These are phyloP conservation scores for Danaus melanippus DNA, from an alignment of 1,140 invertebrate genomes.

Conservation along the genomic window DNA sequence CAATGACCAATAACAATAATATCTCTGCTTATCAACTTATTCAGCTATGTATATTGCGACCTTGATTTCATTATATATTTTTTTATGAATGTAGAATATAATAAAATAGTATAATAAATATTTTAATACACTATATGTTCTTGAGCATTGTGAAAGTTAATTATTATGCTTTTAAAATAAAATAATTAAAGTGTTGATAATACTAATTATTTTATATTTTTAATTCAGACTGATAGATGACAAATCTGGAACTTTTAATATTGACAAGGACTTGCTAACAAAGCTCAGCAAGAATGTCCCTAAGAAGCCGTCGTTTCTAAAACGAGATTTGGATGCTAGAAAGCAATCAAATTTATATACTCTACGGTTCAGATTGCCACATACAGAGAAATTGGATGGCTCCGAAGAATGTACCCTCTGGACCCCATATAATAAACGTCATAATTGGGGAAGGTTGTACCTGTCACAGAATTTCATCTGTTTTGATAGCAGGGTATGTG, in stretches of 20 bases:
- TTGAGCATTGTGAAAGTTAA: too few relatives aligned
- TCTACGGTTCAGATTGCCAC: constrained; percentile 88
- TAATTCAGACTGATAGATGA: constrained; percentile 84
- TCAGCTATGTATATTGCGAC: too few relatives aligned
- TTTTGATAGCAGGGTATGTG: constrained; percentile 91
- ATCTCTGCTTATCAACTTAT: too few relatives aligned
- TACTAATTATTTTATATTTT: constrained; percentile 3
- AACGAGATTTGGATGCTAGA: constrained; percentile 95
- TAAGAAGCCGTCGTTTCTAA: constrained; percentile 90
- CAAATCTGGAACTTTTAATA: constrained; percentile 83
- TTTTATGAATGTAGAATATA: too few relatives aligned
- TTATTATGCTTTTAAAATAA: too few relatives aligned
- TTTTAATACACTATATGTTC: too few relatives aligned
- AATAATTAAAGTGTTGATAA: too few relatives aligned
- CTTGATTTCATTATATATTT: too few relatives aligned
- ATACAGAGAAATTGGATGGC: constrained; percentile 93
- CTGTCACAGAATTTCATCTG: constrained; percentile 96
- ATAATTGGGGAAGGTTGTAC: constrained; percentile 92
- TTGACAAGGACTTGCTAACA: constrained; percentile 85
- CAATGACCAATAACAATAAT: too few relatives aligned
- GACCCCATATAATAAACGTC: constrained; percentile 96
- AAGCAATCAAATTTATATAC: constrained; percentile 91
- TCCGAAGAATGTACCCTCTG: constrained; percentile 90
- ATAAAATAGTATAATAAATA: too few relatives aligned
- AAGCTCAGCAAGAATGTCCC: constrained; percentile 90